Evolutionary conservation across 2,888 invertebrate genomes (phyloP).

Genomic region (Calephelis perditalis): DNA sequence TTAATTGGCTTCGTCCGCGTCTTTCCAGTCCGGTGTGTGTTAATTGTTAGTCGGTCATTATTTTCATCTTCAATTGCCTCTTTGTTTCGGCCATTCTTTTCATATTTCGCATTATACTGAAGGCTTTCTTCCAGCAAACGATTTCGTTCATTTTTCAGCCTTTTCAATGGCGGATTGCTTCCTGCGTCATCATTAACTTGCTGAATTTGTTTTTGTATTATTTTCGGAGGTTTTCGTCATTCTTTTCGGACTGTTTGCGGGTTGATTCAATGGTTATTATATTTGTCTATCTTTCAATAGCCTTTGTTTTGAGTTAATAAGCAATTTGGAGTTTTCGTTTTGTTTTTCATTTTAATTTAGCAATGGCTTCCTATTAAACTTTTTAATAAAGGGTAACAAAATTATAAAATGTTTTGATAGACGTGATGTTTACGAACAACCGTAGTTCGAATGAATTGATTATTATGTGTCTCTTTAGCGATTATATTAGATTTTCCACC

Average conservation of each 20-base stretch:
- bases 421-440: too few species aligned
- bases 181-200: constrained; percentile 72
- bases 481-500: too few species aligned
- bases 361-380: too few species aligned
- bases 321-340: constrained; percentile 1
- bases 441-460: too few species aligned
- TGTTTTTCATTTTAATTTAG: not conserved
- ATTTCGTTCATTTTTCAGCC: constrained; percentile 66
- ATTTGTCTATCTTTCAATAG: constrained; percentile 11
- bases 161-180: constrained; percentile 59
- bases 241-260: constrained; percentile 33
- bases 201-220: constrained; percentile 37
- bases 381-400: too few species aligned
- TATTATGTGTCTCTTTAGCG: too few species aligned
- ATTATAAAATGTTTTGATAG: too few species aligned
- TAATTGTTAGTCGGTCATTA: constrained; percentile 77
- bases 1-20: constrained; percentile 12
- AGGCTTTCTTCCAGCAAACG: constrained; percentile 64
- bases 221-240: constrained; percentile 33
- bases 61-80: constrained; percentile 76
- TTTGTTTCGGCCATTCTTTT: constrained; percentile 67
- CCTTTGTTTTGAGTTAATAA: constrained; percentile 10
- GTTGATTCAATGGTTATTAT: constrained; percentile 21
- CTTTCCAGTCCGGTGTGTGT: constrained; percentile 53
- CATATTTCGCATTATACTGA: constrained; percentile 62